Percentiles rank a stretch among this genome's conserved stretches.
phyloP scores from a whole-genome alignment of 2,113 vertebrate genomes.

The Labeo catla region DNA sequence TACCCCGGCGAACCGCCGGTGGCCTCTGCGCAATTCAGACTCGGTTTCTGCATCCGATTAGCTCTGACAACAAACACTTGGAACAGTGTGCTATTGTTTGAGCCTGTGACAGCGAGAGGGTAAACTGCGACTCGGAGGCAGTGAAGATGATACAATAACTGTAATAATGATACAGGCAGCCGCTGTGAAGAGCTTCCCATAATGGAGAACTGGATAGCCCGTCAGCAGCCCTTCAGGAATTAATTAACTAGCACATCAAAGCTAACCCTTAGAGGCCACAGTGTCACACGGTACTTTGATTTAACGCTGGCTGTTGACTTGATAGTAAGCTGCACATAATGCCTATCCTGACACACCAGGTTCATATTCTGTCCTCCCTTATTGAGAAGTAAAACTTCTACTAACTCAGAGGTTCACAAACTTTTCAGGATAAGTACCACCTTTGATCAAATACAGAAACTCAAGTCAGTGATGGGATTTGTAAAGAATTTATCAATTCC shows the following conservation, averaged over 20 bases:
- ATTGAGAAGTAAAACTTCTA: conserved; percentile 6
- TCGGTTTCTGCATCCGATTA: conserved; percentile 69
- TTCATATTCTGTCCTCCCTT: neutral
- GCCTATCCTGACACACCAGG: neutral
- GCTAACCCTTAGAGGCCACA: conserved; percentile 28
- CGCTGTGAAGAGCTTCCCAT: conserved; percentile 1
- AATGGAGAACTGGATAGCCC: conserved; percentile 34
- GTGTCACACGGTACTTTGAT: conserved; percentile 37
- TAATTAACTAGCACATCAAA: conserved; percentile 50
- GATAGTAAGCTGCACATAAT: conserved; percentile 10
- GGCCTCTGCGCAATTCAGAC: conserved; percentile 53
- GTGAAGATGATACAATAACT: conserved; percentile 60
- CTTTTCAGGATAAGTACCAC: neutral
- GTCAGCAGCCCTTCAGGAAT: conserved; percentile 38
- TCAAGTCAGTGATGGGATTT: neutral
- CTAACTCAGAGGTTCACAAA: neutral
- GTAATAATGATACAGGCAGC: conserved; percentile 45
- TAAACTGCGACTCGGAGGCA: conserved; percentile 30
- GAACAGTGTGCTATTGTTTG: conserved; percentile 69
- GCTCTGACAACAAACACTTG: conserved; percentile 58
- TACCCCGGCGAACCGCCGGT: conserved; percentile 45
- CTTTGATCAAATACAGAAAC: neutral
- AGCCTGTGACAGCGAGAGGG: conserved; percentile 48
- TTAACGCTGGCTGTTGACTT: conserved; percentile 10
- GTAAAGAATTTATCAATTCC: neutral